Evolutionary conservation across 2,797 vertebrate species (phyloP), one percentile per base, ranked within the genome.

Genomic region (Crenichthys baileyi): DNA sequence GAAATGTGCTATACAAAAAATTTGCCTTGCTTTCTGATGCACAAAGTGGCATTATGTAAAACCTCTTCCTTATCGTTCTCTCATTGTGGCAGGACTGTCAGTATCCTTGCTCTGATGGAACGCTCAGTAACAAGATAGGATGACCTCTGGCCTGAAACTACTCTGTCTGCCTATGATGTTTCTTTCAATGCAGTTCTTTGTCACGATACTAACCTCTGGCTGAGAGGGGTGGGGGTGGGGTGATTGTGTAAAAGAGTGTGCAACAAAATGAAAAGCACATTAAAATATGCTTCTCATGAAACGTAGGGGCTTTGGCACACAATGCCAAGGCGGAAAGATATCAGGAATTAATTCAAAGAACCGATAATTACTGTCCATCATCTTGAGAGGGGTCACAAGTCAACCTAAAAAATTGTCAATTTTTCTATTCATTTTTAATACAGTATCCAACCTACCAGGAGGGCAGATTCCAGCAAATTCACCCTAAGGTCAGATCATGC

Each of bases 61-160:
- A 77, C 44, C 41, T 16, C 68, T n/a, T 46, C 7, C 44, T 11
- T 11, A 2, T 67, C 9, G 1, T 41, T 20, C 36, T 55, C 31
- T 31, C 48, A 29, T 2, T 67, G 75, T 75, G 71, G 71, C 53
- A n/a, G 60, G 65, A 13, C 77, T 41, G 78, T 78, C 75, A 46
- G n/a, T 9, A 74, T 75, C 58, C 6, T 26, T 81, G 83, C 78
- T 68, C 75, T 68, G 83, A 78, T 9, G 72, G 46, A 65, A 67
- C 81, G 81, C 78, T 63, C 73, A 68, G 84, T 80, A 83, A 84
- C 83, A 73, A 67, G 82, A 85, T 51, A 82, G 55, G 0, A n/a
- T 77, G 76, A 87, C 84, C 84, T 84, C 81, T 79, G 72, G 77
- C 79, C 80, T 51, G 7, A 39, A 67, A 79, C 76, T 77, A 70